A percentile compares a stretch with the other conserved stretches of the same genome.
These are phyloP conservation scores for Climacteris rufus DNA, from an alignment of 2,113 vertebrate genomes.

Conservation along the genomic window DNA sequence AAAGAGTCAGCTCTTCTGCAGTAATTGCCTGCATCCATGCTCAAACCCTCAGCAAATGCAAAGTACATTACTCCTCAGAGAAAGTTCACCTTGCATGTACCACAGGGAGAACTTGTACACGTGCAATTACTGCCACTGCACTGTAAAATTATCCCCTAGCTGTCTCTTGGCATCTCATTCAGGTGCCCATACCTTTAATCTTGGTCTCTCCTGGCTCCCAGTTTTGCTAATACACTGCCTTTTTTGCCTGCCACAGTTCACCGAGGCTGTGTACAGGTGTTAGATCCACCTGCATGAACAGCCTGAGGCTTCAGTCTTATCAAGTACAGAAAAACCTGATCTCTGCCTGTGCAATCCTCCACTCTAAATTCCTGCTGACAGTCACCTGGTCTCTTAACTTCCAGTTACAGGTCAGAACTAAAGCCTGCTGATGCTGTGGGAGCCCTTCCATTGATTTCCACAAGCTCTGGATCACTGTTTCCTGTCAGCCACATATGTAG, in stretches of 20 bases:
- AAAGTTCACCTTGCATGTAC: neutral
- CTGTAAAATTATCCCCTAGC: neutral
- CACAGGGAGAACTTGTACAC: neutral
- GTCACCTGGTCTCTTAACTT: constrained; percentile 49
- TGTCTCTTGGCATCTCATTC: neutral
- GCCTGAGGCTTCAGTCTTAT: constrained; percentile 28
- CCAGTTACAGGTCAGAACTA: constrained; percentile 18
- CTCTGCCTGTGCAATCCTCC: constrained; percentile 19
- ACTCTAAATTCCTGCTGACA: constrained; percentile 42
- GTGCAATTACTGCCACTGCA: neutral
- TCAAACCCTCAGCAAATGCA: neutral
- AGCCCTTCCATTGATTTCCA: constrained; percentile 47
- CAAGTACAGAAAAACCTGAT: constrained; percentile 41
- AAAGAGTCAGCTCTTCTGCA: neutral
- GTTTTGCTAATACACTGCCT: neutral
- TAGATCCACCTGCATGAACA: constrained; percentile 50
- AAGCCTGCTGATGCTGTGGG: constrained; percentile 15
- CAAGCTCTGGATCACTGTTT: neutral
- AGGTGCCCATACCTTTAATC: constrained; percentile 1
- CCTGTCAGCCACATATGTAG: neutral
- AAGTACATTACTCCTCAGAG: neutral
- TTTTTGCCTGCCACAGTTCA: neutral
- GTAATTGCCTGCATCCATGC: neutral
- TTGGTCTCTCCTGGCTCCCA: neutral
- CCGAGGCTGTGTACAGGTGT: neutral